Conservation (phyloP, 30 jellyfish, hydroid and myxozoan genomes). For the Pseudorhiza aurosa region DNA sequence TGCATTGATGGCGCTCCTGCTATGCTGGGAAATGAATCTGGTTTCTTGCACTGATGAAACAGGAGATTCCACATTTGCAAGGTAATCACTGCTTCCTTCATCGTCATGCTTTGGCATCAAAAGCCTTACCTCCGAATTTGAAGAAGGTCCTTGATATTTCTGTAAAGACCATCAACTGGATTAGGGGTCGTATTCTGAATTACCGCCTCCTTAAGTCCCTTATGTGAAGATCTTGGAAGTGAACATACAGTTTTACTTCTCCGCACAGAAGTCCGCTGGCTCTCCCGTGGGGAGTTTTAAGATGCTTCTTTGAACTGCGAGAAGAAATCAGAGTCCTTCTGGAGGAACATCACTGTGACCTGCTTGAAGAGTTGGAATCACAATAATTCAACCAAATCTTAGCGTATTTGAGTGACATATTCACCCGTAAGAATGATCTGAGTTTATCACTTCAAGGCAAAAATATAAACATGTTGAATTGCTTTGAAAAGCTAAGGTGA, state of each 20-base stretch:
- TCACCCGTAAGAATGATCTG: neutral
- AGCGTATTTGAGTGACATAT: neutral
- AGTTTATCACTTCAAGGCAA: neutral
- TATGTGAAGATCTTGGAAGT: neutral
- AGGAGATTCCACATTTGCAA: no score
- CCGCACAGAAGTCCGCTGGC: neutral
- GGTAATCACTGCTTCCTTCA: no score
- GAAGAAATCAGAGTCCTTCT: neutral
- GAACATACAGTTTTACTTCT: neutral
- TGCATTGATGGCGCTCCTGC: no score
- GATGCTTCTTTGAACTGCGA: neutral
- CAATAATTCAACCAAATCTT: no score
- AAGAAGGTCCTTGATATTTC: no score
- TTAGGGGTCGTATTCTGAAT: neutral
- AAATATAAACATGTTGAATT: neutral
- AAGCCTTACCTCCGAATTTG: no score
- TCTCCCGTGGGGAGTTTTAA: neutral
- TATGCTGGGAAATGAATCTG: no score
- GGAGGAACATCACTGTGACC: neutral
- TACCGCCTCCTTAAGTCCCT: neutral
- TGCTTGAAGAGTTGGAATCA: no score
- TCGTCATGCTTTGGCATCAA: no score
- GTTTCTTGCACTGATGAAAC: no score
- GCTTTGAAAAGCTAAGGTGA: no score
- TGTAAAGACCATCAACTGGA: no score